Base-by-base conservation (phyloP, 1,140 invertebrate genomes). In the Cylas formicarius region DNA sequence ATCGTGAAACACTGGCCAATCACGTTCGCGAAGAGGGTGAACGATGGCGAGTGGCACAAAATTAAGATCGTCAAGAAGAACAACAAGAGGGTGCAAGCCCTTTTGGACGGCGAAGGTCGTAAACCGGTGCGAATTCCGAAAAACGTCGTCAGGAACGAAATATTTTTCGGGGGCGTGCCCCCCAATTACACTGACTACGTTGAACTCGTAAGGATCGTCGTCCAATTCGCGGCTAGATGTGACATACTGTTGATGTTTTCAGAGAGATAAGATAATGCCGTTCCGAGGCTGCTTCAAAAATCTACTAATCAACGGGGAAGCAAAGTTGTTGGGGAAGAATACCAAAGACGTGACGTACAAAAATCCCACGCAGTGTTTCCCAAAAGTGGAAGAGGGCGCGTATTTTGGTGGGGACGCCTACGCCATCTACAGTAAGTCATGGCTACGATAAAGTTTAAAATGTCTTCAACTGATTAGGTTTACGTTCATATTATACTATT, bases 31-130 rank as follows among this genome's bases (percentile, higher is more conserved):
- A 69, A 72, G 3, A 72, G 71, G 40, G 69, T 88, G 0, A 84
- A 86, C 43, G 86, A 92, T 65, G 90, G 89, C 8, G 70, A 77
- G 18, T 95, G 90, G 90, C 86, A 91, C 66, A 74, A 77, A 29
- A 80, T 90, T 3, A 66, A 69, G 0, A 67, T 86, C 1, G 69
- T 33, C 3, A 61, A 56, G 33, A 64, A 61, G 23, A 61, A 45
- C 28, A 73, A 26, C 1, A 72, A 34, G 78, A 50, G 73, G 48
- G 67, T 91, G 14, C 75, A 71, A 2, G 65, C 92, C 26, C 71
- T 72, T 5, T 75, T 91, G 18, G 83, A 88, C 55, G 68, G 73
- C 9, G 33, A 31, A 6, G 79, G 81, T 45, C 73, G 76, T 40
- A 71, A 79, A 56, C 69, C 76, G 26, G 72, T 73, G n/a, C 78